Conservation (phyloP, 2,113 vertebrate species). For the Phocoena sinus region DNA sequence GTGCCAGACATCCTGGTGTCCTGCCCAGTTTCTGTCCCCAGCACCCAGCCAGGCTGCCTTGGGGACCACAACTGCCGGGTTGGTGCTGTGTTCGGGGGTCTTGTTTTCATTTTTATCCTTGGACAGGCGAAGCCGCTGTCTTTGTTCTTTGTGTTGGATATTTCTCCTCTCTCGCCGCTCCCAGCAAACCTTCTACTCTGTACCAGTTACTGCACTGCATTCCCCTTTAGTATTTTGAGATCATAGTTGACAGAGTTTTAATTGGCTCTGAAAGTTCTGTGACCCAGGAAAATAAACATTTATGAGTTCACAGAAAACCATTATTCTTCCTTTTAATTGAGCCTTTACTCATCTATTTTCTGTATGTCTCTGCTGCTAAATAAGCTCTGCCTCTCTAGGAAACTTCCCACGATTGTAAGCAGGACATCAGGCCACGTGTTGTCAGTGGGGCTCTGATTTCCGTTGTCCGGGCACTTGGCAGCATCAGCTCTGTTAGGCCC, state of each 20-base stretch:
- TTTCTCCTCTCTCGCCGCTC: too few relatives aligned
- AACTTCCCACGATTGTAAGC: not conserved
- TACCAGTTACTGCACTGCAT: not conserved
- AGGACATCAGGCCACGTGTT: not conserved
- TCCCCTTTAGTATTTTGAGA: not conserved
- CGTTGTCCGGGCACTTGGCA: not conserved
- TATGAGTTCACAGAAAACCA: slow-evolving; percentile 50
- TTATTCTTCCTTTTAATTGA: slow-evolving; percentile 65
- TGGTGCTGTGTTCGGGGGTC: not conserved
- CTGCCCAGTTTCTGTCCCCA: too few relatives aligned
- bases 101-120: not conserved
- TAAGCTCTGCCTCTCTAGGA: not conserved
- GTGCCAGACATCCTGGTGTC: accelerated
- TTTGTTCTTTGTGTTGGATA: not conserved
- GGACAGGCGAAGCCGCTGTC: not conserved
- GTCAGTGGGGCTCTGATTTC: not conserved
- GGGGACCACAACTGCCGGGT: not conserved
- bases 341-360: slow-evolving; percentile 43
- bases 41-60: not conserved
- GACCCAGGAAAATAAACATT: slow-evolving; percentile 58
- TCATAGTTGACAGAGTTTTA: slow-evolving; percentile 49
- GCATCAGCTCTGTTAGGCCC: not conserved
- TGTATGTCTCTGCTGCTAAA: slow-evolving; percentile 41
- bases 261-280: slow-evolving; percentile 55
- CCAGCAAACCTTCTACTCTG: too few relatives aligned